These are phyloP conservation scores for Phalacrocorax aristotelis DNA, from an alignment of 2,113 vertebrate species.

Conservation along the genomic window DNA sequence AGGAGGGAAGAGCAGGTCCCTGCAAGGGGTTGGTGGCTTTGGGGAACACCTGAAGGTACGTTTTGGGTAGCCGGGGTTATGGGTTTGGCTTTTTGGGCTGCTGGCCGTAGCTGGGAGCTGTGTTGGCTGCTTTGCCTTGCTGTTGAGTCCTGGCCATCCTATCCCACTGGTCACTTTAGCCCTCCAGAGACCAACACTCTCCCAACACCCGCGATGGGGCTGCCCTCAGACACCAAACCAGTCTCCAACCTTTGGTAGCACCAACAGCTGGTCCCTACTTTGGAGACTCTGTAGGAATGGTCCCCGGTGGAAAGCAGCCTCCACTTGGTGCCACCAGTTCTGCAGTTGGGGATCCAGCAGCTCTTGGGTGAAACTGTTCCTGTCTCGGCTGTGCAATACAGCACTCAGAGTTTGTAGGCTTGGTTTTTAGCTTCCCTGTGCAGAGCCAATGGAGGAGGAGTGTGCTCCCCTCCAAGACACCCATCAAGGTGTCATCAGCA, in stretches of 20 bases:
- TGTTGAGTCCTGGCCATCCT: neutral
- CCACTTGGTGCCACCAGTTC: neutral
- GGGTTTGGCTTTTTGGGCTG: neutral
- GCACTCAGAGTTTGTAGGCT: rapidly evolving
- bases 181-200: neutral
- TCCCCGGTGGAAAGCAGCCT: neutral
- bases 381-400: rapidly evolving
- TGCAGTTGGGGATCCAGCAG: neutral
- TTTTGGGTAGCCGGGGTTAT: neutral
- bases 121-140: neutral
- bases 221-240: neutral
- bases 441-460: neutral
- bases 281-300: neutral
- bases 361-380: neutral
- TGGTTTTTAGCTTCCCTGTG: neutral
- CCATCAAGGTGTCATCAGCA: rapidly evolving
- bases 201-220: rapidly evolving
- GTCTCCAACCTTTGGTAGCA: neutral
- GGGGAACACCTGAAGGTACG: neutral
- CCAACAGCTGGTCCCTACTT: rapidly evolving
- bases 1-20: neutral
- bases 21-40: neutral
- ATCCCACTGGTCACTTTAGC: neutral
- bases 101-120: neutral
- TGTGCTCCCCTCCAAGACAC: neutral